Base-by-base conservation (phyloP, 2,888 invertebrate genomes). In the Acleris laterana region DNA sequence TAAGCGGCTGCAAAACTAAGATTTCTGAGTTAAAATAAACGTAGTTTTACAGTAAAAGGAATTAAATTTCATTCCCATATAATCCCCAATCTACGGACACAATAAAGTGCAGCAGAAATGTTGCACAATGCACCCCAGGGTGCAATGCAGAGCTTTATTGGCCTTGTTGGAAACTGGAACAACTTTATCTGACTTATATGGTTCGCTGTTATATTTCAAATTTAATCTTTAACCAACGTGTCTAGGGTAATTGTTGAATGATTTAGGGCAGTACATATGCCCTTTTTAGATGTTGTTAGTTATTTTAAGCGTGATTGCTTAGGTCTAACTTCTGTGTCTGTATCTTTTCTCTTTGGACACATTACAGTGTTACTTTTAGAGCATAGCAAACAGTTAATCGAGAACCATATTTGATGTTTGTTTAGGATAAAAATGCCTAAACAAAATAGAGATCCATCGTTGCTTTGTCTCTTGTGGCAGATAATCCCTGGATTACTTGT, bases 111-210 rank as follows among this genome's bases (percentile, higher is more conserved):
- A 46, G 46, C n/a, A 17, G n/a, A 59, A 49, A 53, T 42, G 48
- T 20, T 38, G 64, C 25, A 46, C 22, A 65, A 55, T 64, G 64
- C 60, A 60, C 64, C 64, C 64, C 19, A 56, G 65, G 60, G 65
- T 44, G 65, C 20, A 22, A 61, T 65, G 50, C 28, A 61, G 55
- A 55, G 49, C 44, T 38, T 44, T 55, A 49, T 49, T 44, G 51
- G 55, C 28, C 55, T 49, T 50, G 55, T 46, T 46, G 57, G 42
- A 16, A 57, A 59, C 59, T 59, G 5, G 25, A 42, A 55, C n/a
- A 42, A 51, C 25, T 17, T 5, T 7, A 57, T 13, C 51, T 25
- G 44, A 13, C 46, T 53, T 38, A 22, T 25, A 25, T 17, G 44
- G 25, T 46, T 44, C 16, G 42, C 20, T 57, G 22, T 17, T 38